Base-by-base conservation (phyloP, 2,888 invertebrate genomes). In the Platynereis dumerilii region DNA sequence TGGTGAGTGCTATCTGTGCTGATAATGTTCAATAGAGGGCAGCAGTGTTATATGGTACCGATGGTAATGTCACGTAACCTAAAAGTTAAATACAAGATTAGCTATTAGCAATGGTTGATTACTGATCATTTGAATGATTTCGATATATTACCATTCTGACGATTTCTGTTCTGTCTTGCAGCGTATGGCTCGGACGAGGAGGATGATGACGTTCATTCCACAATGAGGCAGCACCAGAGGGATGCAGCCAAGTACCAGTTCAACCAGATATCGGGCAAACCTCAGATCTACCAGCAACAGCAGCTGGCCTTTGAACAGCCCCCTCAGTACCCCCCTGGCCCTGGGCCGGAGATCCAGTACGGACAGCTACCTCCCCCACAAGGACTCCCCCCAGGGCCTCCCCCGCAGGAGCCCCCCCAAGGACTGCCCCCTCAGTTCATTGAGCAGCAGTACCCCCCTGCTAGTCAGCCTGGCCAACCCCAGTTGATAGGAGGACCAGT, bases 241-340 rank as follows among this genome's bases (percentile, higher is more conserved):
- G 64, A 67, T 17, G 64, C 58, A 1, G 64, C 58, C 53, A 67
- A 67, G 45, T 69, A 67, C 48, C 44, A 56, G 10, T 72, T 57
- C 64, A 70, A 72, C 60, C 72, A 72, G 64, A 70, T 70, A 59
- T 63, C 66, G 3, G 60, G 72, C 27, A 70, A 72, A 52, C 72
- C 72, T 22, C 70, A 70, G 61, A 28, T 72, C 26, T 72, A 72
- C 45, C 24, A 45, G 22, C 66, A 62, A 28, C 45, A 29, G 7
- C 52, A 52, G 22, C 27, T 62, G 44, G 28, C 24, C 12, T 57
- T 57, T 57, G 56, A 56, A 12, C 55, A 55, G 42, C 55, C 29
- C 12, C 55, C 29, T 12, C 60, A 60, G 34, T 34, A 34, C 12
- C 55, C 55, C 7, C 55, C 27, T 17, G 55, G 55, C 24, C 52